These are phyloP conservation scores for Brienomyrus brachyistius DNA, from an alignment of 2,113 vertebrate genomes.

Conservation along the genomic window DNA sequence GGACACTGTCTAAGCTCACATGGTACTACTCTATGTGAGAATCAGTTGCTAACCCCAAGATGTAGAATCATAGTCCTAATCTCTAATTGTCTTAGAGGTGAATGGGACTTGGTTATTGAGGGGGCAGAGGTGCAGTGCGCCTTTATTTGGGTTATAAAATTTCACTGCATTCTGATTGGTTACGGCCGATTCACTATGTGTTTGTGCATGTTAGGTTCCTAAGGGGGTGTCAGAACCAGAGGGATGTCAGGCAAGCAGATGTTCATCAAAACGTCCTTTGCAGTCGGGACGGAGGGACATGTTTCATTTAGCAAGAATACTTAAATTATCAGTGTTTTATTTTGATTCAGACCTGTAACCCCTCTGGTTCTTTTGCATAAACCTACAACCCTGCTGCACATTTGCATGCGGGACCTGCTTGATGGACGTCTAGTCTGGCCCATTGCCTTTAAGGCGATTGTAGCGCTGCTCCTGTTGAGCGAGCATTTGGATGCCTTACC, in stretches of 20 bases:
- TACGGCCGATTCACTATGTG: neutral
- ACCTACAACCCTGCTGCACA: neutral
- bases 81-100: neutral
- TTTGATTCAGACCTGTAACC: neutral
- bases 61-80: neutral
- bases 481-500: neutral
- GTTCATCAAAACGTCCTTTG: neutral
- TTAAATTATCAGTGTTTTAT: neutral
- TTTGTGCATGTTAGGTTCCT: neutral
- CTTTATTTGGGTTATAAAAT: neutral
- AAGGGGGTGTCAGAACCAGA: neutral
- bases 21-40: neutral
- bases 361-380: constrained; percentile 1
- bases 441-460: neutral
- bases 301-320: neutral
- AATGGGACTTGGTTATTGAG: neutral
- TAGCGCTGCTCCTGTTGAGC: neutral
- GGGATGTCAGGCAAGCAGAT: neutral
- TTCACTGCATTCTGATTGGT: neutral
- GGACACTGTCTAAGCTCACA: neutral
- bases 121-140: neutral
- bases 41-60: neutral
- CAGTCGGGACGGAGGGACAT: neutral
- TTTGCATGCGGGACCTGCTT: neutral
- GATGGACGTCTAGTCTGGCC: neutral